Base-by-base conservation (phyloP, 2,888 invertebrate genomes). In the Panorpa germanica region DNA sequence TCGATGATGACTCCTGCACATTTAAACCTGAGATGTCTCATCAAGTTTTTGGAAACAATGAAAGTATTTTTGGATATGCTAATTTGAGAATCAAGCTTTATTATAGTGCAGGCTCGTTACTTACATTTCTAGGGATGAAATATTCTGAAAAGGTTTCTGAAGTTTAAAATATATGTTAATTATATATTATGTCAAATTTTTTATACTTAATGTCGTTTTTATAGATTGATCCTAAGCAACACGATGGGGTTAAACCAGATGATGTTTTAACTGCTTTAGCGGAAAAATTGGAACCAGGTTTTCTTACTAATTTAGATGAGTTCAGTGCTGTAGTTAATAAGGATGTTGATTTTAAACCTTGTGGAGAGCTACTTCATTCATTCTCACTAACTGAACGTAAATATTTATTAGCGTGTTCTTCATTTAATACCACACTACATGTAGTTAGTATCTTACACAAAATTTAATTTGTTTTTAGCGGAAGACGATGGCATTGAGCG, bases 61-160 rank as follows among this genome's bases (percentile, higher is more conserved):
- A 96, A 57, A 78, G 71, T 36, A 88, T 96, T 49, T 91, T 90
- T 59, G 96, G 95, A 3, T 96, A 90, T 49, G 72, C 76, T 45
- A 77, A 83, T 44, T 56, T 95, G 19, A 62, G 64, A 34, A 69
- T 93, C 3, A 64, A 72, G 37, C 53, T 93, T 3, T 76, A 72
- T 46, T 90, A 83, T 48, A 72, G 74, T 35, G 85, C 88, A 31
- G 78, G 73, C 12, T 71, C 71, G 36, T 59, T 91, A 34, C 71
- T 73, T 42, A 77, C 85, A 31, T 93, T 77, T 46, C 54, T 91
- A 29, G 73, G 72, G 30, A 62, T 85, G 41, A 65, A 66, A 28
- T 86, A 77, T 47, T 57, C 66, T 7, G 71, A 73, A 31, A 73
- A 73, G 55, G 62, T 75, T 25, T 45, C n/a, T n/a, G n/a, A n/a